Evolutionary conservation across 30 jellyfish, hydroid and myxozoan genomes (phyloP).

Genomic region (Sanderia malayensis): DNA sequence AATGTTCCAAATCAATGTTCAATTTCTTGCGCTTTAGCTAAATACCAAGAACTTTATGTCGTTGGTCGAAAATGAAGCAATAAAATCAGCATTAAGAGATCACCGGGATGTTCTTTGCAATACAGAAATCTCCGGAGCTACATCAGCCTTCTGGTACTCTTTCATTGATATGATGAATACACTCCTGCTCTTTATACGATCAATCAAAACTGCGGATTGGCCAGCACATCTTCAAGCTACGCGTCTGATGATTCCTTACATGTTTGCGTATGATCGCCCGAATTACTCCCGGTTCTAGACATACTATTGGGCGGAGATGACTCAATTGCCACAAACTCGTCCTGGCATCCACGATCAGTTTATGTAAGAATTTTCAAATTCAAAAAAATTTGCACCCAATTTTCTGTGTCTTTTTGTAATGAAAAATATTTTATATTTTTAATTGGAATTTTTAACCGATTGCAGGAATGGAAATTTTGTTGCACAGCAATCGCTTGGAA

Average conservation of each 20-base stretch:
- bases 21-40: not conserved
- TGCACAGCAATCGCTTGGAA: constrained; percentile 1
- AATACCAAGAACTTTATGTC: not conserved
- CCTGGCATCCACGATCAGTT: constrained; percentile 25
- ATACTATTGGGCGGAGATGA: constrained; percentile 30
- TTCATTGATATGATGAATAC: constrained; percentile 23
- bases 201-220: constrained; percentile 32
- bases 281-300: constrained; percentile 31
- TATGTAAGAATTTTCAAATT: not conserved
- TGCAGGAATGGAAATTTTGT: constrained; percentile 28
- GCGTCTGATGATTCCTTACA: constrained; percentile 18
- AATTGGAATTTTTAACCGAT: not conserved
- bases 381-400: not conserved
- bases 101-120: not conserved
- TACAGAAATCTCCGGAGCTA: not conserved
- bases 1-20: not conserved
- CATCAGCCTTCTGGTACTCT: constrained; percentile 12
- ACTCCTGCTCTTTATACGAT: constrained; percentile 12
- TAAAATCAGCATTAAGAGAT: not conserved
- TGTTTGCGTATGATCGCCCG: constrained; percentile 43
- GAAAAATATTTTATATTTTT: not conserved
- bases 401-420: not conserved
- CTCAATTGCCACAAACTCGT: constrained; percentile 2
- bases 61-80: not conserved
- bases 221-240: constrained; percentile 16